These are phyloP conservation scores for Burhinus oedicnemus DNA, from an alignment of 2,113 vertebrate genomes.

Conservation along the genomic window DNA sequence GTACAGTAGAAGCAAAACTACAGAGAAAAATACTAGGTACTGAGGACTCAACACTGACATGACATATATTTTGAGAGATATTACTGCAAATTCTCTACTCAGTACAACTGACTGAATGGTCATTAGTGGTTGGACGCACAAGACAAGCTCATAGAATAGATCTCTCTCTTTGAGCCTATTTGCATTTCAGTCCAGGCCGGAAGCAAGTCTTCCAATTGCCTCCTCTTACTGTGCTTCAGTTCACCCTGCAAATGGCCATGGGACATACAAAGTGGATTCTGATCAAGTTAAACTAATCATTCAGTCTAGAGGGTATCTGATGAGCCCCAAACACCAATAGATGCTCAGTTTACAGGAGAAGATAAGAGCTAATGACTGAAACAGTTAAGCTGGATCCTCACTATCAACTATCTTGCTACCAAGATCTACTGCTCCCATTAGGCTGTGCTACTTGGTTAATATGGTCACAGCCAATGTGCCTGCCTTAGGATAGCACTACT, in stretches of 20 bases:
- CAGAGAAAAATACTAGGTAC: rapidly evolving
- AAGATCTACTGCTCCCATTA: background rate
- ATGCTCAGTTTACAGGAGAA: background rate
- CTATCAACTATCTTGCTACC: background rate
- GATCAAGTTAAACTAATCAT: background rate
- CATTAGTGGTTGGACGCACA: background rate
- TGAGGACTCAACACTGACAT: background rate
- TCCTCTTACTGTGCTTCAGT: background rate
- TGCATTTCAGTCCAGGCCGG: background rate
- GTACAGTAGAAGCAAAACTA: background rate
- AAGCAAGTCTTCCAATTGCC: background rate
- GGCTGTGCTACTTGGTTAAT: background rate
- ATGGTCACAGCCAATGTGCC: rapidly evolving
- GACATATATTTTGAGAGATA: background rate
- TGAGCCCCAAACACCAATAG: background rate
- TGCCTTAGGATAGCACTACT: background rate
- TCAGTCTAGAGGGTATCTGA: background rate
- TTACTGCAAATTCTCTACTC: background rate
- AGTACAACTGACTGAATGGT: background rate
- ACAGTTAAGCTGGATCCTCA: background rate
- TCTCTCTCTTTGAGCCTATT: background rate
- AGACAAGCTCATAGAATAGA: background rate
- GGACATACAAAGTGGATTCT: background rate
- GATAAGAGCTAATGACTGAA: background rate
- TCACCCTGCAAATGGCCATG: background rate